These are phyloP conservation scores for Hypselothyrea guttata DNA, from an alignment of 2,888 invertebrate genomes.

Conservation along the genomic window DNA sequence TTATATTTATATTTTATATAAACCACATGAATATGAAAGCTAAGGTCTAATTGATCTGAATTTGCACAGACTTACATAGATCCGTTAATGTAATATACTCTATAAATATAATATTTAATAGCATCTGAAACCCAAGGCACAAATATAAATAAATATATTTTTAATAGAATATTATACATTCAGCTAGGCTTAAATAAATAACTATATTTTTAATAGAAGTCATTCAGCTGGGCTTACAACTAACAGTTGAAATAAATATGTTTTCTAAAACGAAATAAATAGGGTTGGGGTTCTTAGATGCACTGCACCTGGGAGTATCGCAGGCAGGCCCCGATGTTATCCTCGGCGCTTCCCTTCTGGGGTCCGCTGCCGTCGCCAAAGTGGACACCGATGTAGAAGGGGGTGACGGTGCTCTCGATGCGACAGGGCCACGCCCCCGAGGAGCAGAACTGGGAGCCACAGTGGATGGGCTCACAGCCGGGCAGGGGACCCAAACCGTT, in stretches of 20 bases:
- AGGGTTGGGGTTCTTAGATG: no score
- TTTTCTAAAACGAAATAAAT: constrained; percentile 41
- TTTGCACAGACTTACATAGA: no score
- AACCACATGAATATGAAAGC: no score
- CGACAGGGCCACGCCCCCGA: constrained; percentile 83
- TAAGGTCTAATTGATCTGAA: no score
- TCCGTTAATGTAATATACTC: no score
- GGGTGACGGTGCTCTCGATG: constrained; percentile 89
- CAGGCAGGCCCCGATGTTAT: constrained; percentile 91
- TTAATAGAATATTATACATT: no score
- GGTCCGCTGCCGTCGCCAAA: constrained; percentile 88
- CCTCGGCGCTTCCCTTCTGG: constrained; percentile 88
- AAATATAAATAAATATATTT: no score
- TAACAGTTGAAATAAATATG: neutral
- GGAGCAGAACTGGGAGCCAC: constrained; percentile 88
- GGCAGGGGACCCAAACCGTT: constrained; percentile 82
- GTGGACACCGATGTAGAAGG: constrained; percentile 90
- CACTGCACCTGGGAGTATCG: constrained; percentile 89
- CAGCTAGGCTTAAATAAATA: no score
- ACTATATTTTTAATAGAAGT: no score
- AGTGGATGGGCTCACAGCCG: constrained; percentile 90
- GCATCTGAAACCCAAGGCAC: no score
- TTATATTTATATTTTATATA: no score
- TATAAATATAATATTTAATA: no score
- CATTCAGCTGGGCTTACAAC: constrained; percentile 1